Percentiles rank a stretch among this genome's conserved stretches.
Evolutionary conservation across 2,888 invertebrate species (phyloP).

Genomic region (Geophilus truncorum): DNA sequence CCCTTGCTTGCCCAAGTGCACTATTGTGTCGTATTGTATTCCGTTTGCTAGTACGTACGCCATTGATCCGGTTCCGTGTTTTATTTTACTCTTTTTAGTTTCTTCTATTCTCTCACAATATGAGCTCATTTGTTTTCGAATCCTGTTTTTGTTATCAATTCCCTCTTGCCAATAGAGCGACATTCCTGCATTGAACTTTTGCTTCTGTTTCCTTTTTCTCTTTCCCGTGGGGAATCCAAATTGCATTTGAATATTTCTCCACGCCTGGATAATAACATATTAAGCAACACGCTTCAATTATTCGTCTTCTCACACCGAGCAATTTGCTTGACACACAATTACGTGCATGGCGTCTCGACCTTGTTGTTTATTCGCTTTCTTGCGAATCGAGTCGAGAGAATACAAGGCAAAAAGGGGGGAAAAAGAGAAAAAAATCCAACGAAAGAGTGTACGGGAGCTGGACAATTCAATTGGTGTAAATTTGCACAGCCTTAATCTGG

Average conservation of each 20-base stretch:
- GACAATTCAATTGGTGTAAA: slow-evolving; percentile 33
- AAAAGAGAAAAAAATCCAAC: no score
- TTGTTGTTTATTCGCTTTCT: not conserved
- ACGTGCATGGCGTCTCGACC: slow-evolving; percentile 16
- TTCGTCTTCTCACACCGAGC: slow-evolving; percentile 16
- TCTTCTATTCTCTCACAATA: not conserved
- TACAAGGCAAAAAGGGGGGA: not conserved
- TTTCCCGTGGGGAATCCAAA: slow-evolving; percentile 20
- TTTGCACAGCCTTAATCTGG: slow-evolving; percentile 32
- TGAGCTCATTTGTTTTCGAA: slow-evolving; percentile 12
- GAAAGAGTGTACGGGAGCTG: not conserved
- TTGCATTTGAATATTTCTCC: slow-evolving; percentile 20
- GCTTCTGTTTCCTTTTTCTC: slow-evolving; percentile 2
- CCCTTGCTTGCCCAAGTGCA: not conserved
- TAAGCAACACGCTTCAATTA: slow-evolving; percentile 16
- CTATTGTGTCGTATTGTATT: not conserved
- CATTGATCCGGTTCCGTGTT: slow-evolving; percentile 16
- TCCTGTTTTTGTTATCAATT: slow-evolving; percentile 20
- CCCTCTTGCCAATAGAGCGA: not conserved
- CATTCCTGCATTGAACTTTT: slow-evolving; percentile 16
- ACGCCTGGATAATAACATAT: slow-evolving; percentile 20
- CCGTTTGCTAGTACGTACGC: not conserved
- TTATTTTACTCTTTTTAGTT: not conserved
- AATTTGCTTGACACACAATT: slow-evolving; percentile 20
- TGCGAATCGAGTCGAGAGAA: not conserved